Percentiles rank a stretch among this genome's conserved stretches.
phyloP scores from a whole-genome alignment of 37 sponge, comb jelly and placozoan species.

The Oopsacas minuta region DNA sequence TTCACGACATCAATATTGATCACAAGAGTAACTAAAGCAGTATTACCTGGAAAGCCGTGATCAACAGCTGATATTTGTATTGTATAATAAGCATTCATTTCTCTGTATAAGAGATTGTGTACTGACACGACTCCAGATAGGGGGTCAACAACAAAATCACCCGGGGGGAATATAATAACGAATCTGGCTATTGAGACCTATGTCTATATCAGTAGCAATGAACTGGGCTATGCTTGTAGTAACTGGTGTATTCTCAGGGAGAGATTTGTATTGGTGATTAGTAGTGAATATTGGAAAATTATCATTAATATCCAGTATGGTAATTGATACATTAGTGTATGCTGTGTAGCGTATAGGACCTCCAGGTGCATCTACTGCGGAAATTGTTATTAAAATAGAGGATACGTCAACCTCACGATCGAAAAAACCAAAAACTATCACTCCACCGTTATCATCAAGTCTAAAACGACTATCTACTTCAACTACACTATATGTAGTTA shows the following conservation, averaged over 20 bases:
- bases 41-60: neutral
- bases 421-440: neutral
- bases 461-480: neutral
- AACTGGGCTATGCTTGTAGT: neutral
- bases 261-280: neutral
- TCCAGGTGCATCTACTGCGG: neutral
- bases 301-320: too few species aligned
- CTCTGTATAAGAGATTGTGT: neutral
- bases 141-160: neutral
- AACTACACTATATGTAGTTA: too few species aligned
- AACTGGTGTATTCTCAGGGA: neutral
- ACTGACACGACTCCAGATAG: neutral
- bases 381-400: neutral
- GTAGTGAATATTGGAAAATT: neutral
- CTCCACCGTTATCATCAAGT: neutral
- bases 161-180: neutral
- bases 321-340: neutral
- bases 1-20: neutral
- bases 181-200: neutral
- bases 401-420: neutral
- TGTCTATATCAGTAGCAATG: neutral
- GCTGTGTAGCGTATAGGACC: neutral
- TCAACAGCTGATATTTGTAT: neutral
- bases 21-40: neutral
- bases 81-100: neutral